Evolutionary conservation across 1,140 invertebrate species (phyloP).

Genomic region (Trachelipus rathkii): DNA sequence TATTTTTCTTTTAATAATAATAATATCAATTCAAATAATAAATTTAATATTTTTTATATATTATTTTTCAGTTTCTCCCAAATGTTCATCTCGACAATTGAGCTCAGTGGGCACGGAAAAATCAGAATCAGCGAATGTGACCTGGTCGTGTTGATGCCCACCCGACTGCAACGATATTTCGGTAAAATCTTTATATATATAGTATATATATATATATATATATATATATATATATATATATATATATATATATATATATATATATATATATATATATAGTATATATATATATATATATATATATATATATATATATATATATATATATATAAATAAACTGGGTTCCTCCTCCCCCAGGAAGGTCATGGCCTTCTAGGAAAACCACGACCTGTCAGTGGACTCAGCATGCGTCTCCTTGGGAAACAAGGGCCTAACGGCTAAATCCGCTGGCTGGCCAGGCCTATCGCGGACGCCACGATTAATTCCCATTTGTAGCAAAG

Average conservation of each 20-base stretch:
- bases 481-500: too few species aligned
- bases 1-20: too few species aligned
- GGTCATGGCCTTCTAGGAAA: too few species aligned
- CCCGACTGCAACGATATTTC: background rate
- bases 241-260: background rate
- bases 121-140: background rate
- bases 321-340: background rate
- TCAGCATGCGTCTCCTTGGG: too few species aligned
- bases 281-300: background rate
- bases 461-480: too few species aligned
- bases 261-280: background rate
- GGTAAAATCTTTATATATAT: background rate
- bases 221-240: slow-evolving; percentile 5
- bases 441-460: too few species aligned
- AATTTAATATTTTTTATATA: too few species aligned
- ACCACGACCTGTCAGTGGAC: too few species aligned
- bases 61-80: background rate
- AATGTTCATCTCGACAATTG: background rate
- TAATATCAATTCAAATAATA: too few species aligned
- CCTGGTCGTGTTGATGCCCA: background rate
- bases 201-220: background rate
- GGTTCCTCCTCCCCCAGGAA: too few species aligned
- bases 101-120: background rate
- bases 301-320: slow-evolving; percentile 5
- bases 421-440: too few species aligned